Conservation (phyloP, 2,797 vertebrate species). For the Perodicticus potto region DNA sequence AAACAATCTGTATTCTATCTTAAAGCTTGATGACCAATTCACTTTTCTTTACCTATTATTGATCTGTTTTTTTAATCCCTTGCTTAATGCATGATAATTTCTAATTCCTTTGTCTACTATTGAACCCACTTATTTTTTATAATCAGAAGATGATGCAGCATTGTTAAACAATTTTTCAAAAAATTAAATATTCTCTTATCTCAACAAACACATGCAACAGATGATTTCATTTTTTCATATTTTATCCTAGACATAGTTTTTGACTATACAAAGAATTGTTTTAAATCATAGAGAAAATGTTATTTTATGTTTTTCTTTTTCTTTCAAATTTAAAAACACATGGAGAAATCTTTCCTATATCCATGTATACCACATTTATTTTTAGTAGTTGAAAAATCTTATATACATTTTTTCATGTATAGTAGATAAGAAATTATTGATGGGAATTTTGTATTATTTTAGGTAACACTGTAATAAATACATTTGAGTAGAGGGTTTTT, state of each 20-base stretch:
- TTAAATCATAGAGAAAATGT: background rate
- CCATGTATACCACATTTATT: background rate
- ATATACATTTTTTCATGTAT: background rate
- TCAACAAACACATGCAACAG: background rate
- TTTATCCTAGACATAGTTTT: background rate
- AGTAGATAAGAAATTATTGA: background rate
- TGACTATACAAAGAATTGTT: background rate
- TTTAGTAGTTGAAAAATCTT: background rate
- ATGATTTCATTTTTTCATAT: background rate
- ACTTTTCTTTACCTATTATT: background rate
- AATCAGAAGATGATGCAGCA: background rate
- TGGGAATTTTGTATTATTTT: background rate
- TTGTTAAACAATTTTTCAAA: background rate
- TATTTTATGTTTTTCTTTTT: background rate
- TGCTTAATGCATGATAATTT: background rate
- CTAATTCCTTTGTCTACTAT: background rate
- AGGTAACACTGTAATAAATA: background rate
- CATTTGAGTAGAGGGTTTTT: background rate
- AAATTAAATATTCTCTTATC: background rate
- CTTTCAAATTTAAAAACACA: background rate
- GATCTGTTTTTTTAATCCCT: background rate
- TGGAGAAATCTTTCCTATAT: background rate
- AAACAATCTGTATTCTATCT: background rate
- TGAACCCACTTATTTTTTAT: background rate
- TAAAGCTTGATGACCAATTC: background rate